Evolutionary conservation across 2,797 vertebrate species (phyloP), one percentile per base, ranked within the genome.

Genomic region (Basileuterus tristriatus): DNA sequence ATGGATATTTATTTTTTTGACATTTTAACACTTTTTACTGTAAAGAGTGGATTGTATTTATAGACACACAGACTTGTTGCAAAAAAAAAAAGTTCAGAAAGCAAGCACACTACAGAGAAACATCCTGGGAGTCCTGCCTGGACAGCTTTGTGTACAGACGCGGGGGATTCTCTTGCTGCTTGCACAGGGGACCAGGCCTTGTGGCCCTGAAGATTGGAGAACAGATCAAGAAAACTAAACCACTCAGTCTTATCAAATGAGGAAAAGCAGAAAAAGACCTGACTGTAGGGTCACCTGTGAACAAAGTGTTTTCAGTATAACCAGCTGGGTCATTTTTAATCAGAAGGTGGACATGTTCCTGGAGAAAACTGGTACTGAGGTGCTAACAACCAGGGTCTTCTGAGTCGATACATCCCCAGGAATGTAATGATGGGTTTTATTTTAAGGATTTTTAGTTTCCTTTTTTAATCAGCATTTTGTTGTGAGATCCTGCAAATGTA

Each of bases 1-100:
- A 98, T 98, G 98, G 98, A 98, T 99, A 98, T 99, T 99, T 99
- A 99, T 99, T 99, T 99, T 99, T 98, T 98, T 97, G 97, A 98
- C 98, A 98, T 98, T 98, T 98, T 98, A 98, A 98, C 98, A 98
- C 98, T 98, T 98, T 98, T 97, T 98, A 98, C 97, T 98, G 97
- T 98, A 97, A 97, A 98, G 98, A 97, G 96, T 97, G 97, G 97
- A 98, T 97, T 98, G 96, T 98, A 97, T 97, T 97, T 82, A 97
- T 96, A 96, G 90, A 97, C 86, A 97, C 87, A 97, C 77, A 97
- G 96, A 97, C 97, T 97, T 72, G 96, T 97, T 97, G 97, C 95
- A 97, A 98, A 97, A 96, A 96, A 96, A 82, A 64, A 93, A 41
- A 68, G 85, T 87, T 88, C 75, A 91, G 91, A 95, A 96, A 96